Base-by-base conservation (phyloP, 2,888 invertebrate genomes). In the Cataglyphis rosenhaueri region DNA sequence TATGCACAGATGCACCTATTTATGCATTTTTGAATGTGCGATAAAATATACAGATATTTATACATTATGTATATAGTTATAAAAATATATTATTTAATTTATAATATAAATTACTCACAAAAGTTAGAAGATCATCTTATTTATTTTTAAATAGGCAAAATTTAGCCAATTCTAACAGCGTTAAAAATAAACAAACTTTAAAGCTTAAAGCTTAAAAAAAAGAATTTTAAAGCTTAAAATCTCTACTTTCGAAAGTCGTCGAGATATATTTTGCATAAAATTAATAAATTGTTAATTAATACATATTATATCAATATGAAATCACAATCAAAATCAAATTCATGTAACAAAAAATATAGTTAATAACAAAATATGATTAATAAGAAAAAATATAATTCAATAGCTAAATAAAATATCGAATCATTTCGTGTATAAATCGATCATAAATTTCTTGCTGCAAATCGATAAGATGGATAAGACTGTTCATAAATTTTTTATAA, bases 401-500 rank as follows among this genome's bases (percentile, higher is more conserved):
- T 15, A 55, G 6, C 10, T 38, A 55, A 71, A 35, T 55, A 12
- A 57, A 25, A 38, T 38, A 38, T 25, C 6, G 25, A 57, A 71
- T 38, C 3, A 64, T 68, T 65, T 65, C 3, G 1, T 3, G 21
- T 6, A 52, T 10, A 38, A 29, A 8, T 32, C 1, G 1, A 18
- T 12, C 12, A 41, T 74, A 74, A 74, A 62, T 62, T 74, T 4
- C 0, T 62, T 32, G 15, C 10, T 74, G 9, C n/a, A n/a, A 59
- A 25, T 41, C 6, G 25, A 25, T 4, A 35, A 35, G 35, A 35
- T 35, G 0, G 1, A 59, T 29, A 41, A 61, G 15, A 44, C 44
- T 71, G 18, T 71, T 74, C 12, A 73, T 41, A 44, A 74, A 74
- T 3, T 35, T 52, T 70, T 21, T 55, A 55, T 35, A 8, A 8